Evolutionary conservation across 2,113 vertebrate species (phyloP).

Genomic region (Daubentonia madagascariensis): DNA sequence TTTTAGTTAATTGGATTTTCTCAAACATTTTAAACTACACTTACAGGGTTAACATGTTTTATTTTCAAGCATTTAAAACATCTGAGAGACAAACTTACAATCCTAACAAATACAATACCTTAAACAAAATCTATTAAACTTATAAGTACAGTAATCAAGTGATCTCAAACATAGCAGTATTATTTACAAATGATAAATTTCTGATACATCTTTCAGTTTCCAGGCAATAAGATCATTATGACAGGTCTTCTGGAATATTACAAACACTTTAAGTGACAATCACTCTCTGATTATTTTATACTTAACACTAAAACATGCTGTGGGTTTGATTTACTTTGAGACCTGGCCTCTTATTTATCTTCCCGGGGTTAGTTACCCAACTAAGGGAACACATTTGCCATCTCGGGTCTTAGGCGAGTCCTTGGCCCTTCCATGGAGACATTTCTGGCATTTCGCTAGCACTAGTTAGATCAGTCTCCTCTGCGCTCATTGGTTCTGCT

Average conservation of each 20-base stretch:
- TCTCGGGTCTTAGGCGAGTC: neutral
- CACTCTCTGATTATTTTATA: neutral
- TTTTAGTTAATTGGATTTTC: neutral
- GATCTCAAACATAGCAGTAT: neutral
- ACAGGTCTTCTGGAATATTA: neutral
- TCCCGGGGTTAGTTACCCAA: neutral
- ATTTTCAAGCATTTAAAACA: slow-evolving; percentile 17
- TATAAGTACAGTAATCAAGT: neutral
- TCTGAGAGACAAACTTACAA: neutral
- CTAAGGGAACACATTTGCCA: neutral
- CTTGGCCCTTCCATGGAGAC: neutral
- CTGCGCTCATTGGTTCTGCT: too few relatives aligned
- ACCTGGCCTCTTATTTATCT: neutral
- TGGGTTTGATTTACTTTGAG: neutral
- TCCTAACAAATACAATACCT: neutral
- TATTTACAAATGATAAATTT: neutral
- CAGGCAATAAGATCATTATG: neutral
- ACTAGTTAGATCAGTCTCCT: too few relatives aligned
- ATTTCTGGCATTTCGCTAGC: too few relatives aligned
- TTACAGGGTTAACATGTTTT: neutral
- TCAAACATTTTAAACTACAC: neutral
- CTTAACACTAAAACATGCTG: neutral
- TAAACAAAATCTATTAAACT: neutral
- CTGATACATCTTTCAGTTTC: neutral
- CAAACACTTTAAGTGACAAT: neutral